Evolutionary conservation across 2,113 vertebrate genomes (phyloP).

Genomic region (Hipposideros armiger): DNA sequence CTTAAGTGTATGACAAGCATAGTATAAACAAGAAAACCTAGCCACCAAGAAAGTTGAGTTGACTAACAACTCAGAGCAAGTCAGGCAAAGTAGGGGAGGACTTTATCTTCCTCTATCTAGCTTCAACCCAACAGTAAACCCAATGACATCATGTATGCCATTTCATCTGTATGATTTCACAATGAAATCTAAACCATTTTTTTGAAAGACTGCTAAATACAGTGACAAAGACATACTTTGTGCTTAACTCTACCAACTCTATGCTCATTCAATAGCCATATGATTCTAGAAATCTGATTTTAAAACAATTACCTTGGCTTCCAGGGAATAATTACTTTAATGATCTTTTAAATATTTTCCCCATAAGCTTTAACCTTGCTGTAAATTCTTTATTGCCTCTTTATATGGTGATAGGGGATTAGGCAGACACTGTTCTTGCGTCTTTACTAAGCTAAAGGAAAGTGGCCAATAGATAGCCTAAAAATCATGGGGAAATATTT

Average conservation of each 20-base stretch:
- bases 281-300: slow-evolving; percentile 73
- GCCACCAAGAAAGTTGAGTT: slow-evolving; percentile 15
- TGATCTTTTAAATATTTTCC: slow-evolving; percentile 78
- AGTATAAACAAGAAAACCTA: slow-evolving; percentile 33
- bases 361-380: slow-evolving; percentile 67
- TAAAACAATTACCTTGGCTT: slow-evolving; percentile 74
- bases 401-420: slow-evolving; percentile 77
- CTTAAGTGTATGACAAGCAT: slow-evolving; percentile 47
- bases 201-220: slow-evolving; percentile 44
- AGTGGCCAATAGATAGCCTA: slow-evolving; percentile 50
- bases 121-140: not conserved
- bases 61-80: not conserved
- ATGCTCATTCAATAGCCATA: not conserved
- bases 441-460: slow-evolving; percentile 70
- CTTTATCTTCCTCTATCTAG: not conserved
- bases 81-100: slow-evolving; percentile 14
- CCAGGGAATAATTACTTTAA: slow-evolving; percentile 79
- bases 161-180: slow-evolving; percentile 38
- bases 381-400: slow-evolving; percentile 79
- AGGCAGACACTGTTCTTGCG: slow-evolving; percentile 67
- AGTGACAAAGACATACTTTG: slow-evolving; percentile 15
- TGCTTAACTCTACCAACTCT: slow-evolving; percentile 52
- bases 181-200: slow-evolving; percentile 26
- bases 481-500: slow-evolving; percentile 49
- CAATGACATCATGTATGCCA: not conserved